These are phyloP conservation scores for Lampris incognitus DNA, from an alignment of 2,113 vertebrate genomes.

Conservation along the genomic window DNA sequence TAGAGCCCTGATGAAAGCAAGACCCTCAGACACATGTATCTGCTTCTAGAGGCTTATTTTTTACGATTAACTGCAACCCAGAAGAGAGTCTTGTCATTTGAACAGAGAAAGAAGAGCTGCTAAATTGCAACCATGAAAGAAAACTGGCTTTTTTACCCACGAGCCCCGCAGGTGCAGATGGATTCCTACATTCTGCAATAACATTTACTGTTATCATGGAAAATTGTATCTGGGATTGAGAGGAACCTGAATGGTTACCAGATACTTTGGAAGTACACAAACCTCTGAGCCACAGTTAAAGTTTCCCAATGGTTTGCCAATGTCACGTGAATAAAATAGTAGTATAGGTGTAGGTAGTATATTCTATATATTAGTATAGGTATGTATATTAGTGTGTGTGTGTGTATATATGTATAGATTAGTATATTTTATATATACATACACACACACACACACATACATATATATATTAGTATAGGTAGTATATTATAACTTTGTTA, in stretches of 20 bases:
- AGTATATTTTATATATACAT: no score
- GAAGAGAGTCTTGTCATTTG: conserved; percentile 9
- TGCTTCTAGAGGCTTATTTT: conserved; percentile 3
- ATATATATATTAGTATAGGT: no score
- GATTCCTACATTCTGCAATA: neutral
- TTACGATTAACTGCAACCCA: conserved; percentile 28
- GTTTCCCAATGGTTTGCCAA: no score
- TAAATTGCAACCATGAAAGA: neutral
- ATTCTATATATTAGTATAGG: neutral
- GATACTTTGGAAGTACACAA: no score
- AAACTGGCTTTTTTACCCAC: neutral
- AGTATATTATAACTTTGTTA: no score
- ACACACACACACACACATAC: no score
- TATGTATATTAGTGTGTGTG: neutral
- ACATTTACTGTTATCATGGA: neutral
- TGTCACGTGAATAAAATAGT: no score
- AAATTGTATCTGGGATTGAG: neutral
- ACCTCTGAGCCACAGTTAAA: no score
- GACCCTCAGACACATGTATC: conserved; percentile 33
- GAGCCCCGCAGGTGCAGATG: neutral
- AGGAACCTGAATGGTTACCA: neutral
- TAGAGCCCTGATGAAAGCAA: conserved; percentile 36
- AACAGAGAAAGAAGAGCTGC: neutral
- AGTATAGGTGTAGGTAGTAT: no score
- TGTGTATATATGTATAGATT: neutral